A percentile compares a stretch with the other conserved stretches of the same genome.
phyloP scores from a whole-genome alignment of 2,113 vertebrate species.

The Periophthalmus modestus region DNA sequence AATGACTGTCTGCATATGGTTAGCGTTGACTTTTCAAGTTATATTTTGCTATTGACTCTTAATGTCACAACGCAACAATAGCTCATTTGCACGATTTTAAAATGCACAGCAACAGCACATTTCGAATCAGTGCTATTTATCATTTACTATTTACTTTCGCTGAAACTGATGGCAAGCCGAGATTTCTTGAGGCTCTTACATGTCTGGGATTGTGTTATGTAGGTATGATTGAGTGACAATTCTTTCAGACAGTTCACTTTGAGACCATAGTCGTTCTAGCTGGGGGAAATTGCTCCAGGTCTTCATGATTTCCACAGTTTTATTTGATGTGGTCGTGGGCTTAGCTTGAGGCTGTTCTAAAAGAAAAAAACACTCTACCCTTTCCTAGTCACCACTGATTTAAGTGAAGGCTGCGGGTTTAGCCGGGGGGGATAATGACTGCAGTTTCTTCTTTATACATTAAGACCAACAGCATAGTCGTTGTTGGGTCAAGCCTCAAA shows the following conservation, averaged over 20 bases:
- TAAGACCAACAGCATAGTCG: neutral
- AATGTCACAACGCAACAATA: neutral
- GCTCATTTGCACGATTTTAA: neutral
- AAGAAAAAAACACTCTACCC: constrained; percentile 27
- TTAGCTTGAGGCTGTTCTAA: constrained; percentile 41
- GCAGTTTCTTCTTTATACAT: neutral
- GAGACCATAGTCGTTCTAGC: constrained; percentile 40
- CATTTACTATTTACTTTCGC: neutral
- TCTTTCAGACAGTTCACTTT: constrained; percentile 35
- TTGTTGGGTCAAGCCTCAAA: neutral
- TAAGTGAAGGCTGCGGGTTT: constrained; percentile 31
- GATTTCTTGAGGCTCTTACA: neutral
- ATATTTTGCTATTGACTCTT: neutral
- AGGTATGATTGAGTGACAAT: constrained; percentile 27
- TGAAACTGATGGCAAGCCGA: neutral
- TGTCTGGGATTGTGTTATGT: neutral
- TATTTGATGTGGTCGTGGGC: constrained; percentile 44
- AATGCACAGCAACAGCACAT: neutral
- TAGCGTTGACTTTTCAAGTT: constrained; percentile 32
- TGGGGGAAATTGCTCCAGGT: constrained; percentile 29
- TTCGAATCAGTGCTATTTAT: neutral
- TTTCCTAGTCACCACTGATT: constrained; percentile 29
- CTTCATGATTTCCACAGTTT: constrained; percentile 35
- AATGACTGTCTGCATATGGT: constrained; percentile 6
- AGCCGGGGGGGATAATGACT: constrained; percentile 32